Conservation (phyloP, 2,797 vertebrate species). For the Pipistrellus nathusii region DNA sequence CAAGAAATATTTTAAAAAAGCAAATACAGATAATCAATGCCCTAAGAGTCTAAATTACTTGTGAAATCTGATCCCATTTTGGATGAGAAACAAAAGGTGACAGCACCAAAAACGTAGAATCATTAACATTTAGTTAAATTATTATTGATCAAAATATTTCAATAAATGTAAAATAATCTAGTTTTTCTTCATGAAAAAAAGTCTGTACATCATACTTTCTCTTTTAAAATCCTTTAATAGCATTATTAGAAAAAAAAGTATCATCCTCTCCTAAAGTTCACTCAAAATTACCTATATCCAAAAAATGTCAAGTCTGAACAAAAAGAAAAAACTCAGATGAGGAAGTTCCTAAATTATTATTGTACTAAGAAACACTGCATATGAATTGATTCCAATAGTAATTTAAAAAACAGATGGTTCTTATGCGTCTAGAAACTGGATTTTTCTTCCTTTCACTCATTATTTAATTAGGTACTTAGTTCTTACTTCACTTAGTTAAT, state of each 20-base stretch:
- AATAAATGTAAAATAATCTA: neutral
- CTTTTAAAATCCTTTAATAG: slow-evolving; percentile 18
- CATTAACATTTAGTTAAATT: neutral
- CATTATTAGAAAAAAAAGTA: neutral
- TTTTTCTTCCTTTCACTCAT: neutral
- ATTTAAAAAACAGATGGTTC: neutral
- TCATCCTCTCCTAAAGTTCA: neutral
- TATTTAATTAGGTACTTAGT: neutral
- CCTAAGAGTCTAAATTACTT: neutral
- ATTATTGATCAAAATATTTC: slow-evolving; percentile 22
- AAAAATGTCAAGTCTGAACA: neutral
- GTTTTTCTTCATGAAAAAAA: slow-evolving; percentile 23
- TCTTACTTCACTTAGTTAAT: slow-evolving; percentile 5
- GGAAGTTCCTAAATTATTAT: neutral
- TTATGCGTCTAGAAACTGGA: neutral
- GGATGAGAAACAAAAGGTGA: neutral
- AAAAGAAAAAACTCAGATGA: neutral
- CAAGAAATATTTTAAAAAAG: neutral
- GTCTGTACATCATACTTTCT: neutral
- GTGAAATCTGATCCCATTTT: slow-evolving; percentile 26
- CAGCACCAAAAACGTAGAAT: neutral
- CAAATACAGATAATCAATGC: slow-evolving; percentile 37
- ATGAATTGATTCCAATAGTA: neutral
- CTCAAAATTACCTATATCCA: neutral
- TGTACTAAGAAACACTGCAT: neutral